phyloP scores from a whole-genome alignment of 2,888 invertebrate species.

The Blastobasis lacticolella region DNA sequence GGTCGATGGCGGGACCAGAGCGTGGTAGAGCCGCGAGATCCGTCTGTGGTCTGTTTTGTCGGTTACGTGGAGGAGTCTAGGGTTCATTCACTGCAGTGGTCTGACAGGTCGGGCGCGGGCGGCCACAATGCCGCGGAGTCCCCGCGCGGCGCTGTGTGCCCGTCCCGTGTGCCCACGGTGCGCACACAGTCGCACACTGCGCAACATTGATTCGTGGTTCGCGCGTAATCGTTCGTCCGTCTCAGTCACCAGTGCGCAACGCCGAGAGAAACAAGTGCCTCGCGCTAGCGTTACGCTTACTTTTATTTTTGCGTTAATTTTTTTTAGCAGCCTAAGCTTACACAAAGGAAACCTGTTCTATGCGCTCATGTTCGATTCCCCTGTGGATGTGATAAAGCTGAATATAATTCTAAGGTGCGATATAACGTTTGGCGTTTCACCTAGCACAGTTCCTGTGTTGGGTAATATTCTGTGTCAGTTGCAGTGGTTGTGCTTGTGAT shows the following conservation, averaged over 20 bases:
- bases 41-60: constrained; percentile 13
- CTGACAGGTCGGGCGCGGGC: constrained; percentile 31
- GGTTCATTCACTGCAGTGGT: constrained; percentile 42
- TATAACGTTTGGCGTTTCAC: constrained; percentile 42
- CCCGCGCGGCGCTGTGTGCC: constrained; percentile 24
- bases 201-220: constrained; percentile 69
- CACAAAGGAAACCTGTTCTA: constrained; percentile 53
- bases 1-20: too few relatives aligned
- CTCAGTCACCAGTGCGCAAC: constrained; percentile 72
- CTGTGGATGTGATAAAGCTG: constrained; percentile 32
- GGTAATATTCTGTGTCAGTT: constrained; percentile 69
- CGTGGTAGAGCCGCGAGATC: not conserved
- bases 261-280: constrained; percentile 59
- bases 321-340: constrained; percentile 41
- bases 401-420: constrained; percentile 36
- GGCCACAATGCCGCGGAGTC: constrained; percentile 19
- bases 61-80: constrained; percentile 7
- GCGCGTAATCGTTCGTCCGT: constrained; percentile 41
- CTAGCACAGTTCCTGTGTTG: constrained; percentile 62
- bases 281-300: constrained; percentile 32
- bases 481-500: constrained; percentile 68
- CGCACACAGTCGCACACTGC: constrained; percentile 48
- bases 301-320: constrained; percentile 62
- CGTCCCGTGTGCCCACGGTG: constrained; percentile 26
- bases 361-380: constrained; percentile 35